Conservation (phyloP, 2,797 vertebrate genomes). For the Scolopax rusticola region DNA sequence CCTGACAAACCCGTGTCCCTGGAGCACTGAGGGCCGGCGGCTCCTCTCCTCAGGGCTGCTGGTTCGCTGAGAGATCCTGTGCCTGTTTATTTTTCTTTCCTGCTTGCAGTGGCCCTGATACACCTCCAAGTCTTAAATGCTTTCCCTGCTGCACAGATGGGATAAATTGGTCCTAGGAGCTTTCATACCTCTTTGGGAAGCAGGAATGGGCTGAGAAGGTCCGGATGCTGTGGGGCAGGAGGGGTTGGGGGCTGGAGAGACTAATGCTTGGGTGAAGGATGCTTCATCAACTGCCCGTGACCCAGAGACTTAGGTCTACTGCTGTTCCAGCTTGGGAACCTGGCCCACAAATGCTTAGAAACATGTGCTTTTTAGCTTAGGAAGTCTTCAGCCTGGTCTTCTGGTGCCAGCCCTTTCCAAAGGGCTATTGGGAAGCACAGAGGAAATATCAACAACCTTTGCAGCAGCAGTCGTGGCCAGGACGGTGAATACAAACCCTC, state of each 20-base stretch:
- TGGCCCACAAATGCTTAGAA: neutral
- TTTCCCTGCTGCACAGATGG: constrained; percentile 29
- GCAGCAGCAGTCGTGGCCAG: neutral
- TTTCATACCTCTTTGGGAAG: neutral
- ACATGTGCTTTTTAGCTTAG: neutral
- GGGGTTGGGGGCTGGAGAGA: neutral
- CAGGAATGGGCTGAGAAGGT: neutral
- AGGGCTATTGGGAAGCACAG: neutral
- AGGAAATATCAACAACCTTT: neutral
- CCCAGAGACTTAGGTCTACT: neutral
- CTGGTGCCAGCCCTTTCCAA: neutral
- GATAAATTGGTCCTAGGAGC: constrained; percentile 30
- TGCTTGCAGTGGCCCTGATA: constrained; percentile 55
- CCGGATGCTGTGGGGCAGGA: neutral
- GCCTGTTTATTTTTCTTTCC: constrained; percentile 50
- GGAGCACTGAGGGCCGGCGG: accelerated
- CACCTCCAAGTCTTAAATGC: constrained; percentile 17
- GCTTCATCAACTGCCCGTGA: neutral
- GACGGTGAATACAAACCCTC: neutral
- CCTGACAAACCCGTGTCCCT: neutral
- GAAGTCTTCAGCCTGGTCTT: neutral
- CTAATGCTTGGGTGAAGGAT: neutral
- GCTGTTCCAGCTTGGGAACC: neutral
- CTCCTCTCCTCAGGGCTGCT: neutral
- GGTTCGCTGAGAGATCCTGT: neutral